phyloP scores from a whole-genome alignment of 2,888 invertebrate species.

The Pegoplata infirma region DNA sequence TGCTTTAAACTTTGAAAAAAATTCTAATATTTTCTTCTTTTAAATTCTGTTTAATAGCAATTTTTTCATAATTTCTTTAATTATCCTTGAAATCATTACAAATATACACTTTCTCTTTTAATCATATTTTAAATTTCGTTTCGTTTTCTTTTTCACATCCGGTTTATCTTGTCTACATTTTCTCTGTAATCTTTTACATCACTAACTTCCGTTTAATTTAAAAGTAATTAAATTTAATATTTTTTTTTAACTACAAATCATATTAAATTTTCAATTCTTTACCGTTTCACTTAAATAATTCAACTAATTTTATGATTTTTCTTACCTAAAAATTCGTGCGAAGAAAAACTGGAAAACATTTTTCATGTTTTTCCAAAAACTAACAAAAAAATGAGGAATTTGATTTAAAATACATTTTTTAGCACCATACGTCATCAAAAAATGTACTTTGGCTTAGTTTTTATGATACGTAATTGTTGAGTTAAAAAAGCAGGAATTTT shows the following conservation, averaged over 20 bases:
- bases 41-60: too few relatives aligned
- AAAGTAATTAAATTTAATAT: not conserved
- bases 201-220: constrained; percentile 12
- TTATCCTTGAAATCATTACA: not conserved
- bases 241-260: not conserved
- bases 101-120: not conserved
- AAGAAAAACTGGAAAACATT: not conserved
- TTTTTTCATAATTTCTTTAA: too few relatives aligned
- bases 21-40: not conserved
- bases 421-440: constrained; percentile 36
- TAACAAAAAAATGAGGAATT: not conserved
- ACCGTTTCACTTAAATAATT: constrained; percentile 24
- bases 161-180: not conserved
- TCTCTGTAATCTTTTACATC: not conserved
- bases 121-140: not conserved
- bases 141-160: constrained; percentile 8
- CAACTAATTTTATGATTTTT: constrained; percentile 28
- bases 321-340: not conserved
- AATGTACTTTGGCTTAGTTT: constrained; percentile 27
- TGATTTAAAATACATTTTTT: not conserved
- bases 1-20: not conserved
- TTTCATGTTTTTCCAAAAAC: constrained; percentile 19
- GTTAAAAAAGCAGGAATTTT: constrained; percentile 12
- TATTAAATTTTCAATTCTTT: constrained; percentile 14
- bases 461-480: constrained; percentile 35